phyloP scores from a whole-genome alignment of 2,797 vertebrate species.

The Megaceryle alcyon region DNA sequence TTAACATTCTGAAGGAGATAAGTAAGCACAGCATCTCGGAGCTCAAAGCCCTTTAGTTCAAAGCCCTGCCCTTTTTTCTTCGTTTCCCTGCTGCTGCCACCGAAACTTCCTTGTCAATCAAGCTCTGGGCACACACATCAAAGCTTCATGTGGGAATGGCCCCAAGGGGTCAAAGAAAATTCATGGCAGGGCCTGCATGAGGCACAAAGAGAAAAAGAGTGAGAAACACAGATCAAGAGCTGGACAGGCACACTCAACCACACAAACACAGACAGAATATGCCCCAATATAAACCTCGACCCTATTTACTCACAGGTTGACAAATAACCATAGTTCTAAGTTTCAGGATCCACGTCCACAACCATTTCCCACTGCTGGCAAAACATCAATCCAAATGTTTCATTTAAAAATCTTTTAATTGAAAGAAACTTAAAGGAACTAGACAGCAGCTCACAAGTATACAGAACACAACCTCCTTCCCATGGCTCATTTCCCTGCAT shows the following conservation, averaged over 20 bases:
- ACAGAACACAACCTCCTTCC: background rate
- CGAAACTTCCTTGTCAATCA: conserved; percentile 84
- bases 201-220: conserved; percentile 69
- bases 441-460: conserved; percentile 3
- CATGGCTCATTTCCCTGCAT: background rate
- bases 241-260: conserved; percentile 43
- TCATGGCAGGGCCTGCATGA: conserved; percentile 78
- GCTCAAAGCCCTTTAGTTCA: conserved; percentile 81
- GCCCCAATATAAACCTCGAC: conserved; percentile 22
- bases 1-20: conserved; percentile 84
- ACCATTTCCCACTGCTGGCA: conserved; percentile 58
- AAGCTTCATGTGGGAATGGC: conserved; percentile 86
- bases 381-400: conserved; percentile 49
- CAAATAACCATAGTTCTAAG: conserved; percentile 50
- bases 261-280: conserved; percentile 6
- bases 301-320: conserved; percentile 52
- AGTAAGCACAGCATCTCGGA: conserved; percentile 80
- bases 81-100: conserved; percentile 80
- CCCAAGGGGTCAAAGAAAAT: conserved; percentile 82
- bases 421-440: conserved; percentile 56
- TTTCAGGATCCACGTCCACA: conserved; percentile 39
- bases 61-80: conserved; percentile 83
- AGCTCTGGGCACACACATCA: conserved; percentile 93
- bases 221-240: background rate
- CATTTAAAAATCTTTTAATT: conserved; percentile 29